Conservation (phyloP, 2,113 vertebrate species). For the Sapayoa aenigma region DNA sequence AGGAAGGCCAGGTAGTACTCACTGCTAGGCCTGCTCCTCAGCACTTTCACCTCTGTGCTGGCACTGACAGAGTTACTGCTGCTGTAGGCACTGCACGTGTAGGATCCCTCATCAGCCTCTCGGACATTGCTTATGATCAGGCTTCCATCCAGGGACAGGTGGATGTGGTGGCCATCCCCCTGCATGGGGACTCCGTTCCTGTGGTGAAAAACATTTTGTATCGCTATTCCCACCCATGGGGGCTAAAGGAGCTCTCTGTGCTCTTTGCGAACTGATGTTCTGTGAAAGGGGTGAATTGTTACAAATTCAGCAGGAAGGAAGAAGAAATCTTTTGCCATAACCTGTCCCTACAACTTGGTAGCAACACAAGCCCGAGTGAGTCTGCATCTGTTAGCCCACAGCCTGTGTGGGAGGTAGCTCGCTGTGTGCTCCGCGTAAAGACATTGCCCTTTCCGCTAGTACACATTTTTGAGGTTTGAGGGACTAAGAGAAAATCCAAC, state of each 20-base stretch:
- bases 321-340: not conserved
- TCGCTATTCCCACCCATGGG: not conserved
- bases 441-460: not conserved
- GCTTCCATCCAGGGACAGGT: conserved; percentile 82
- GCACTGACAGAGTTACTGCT: conserved; percentile 89
- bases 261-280: not conserved
- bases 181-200: conserved; percentile 89
- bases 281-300: not conserved
- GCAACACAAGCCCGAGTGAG: not conserved
- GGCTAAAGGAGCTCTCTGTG: not conserved
- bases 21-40: conserved; percentile 63
- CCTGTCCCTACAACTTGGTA: not conserved
- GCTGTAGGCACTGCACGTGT: conserved; percentile 91
- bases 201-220: not conserved
- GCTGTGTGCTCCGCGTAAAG: not conserved
- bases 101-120: conserved; percentile 84
- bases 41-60: conserved; percentile 85
- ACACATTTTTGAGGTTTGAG: conserved; percentile 1
- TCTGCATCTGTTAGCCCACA: not conserved
- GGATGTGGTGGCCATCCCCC: conserved; percentile 77
- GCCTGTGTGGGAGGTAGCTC: not conserved
- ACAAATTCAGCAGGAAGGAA: not conserved
- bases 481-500: not conserved
- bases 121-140: conserved; percentile 81
- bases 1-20: not conserved